Evolutionary conservation across 2,888 invertebrate species (phyloP).

Genomic region (Eucera pruinosa): DNA sequence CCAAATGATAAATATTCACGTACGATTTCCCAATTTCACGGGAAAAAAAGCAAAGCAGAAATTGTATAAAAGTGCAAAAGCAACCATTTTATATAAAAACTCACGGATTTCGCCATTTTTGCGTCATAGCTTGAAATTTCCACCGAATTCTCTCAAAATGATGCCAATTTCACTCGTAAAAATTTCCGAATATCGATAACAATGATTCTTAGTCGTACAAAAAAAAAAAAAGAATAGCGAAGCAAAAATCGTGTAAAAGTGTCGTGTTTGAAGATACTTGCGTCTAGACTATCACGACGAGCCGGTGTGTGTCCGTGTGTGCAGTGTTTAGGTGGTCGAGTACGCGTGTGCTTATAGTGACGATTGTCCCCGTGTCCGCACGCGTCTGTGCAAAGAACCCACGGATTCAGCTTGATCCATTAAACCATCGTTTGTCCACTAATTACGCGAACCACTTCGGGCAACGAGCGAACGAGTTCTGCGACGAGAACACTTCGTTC

Average conservation of each 20-base stretch:
- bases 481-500: constrained; percentile 10
- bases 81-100: no score
- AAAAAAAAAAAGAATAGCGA: background rate
- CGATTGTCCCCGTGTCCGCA: constrained; percentile 26
- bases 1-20: no score
- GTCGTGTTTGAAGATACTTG: constrained; percentile 25
- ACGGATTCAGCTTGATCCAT: constrained; percentile 24
- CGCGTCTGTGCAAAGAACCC: constrained; percentile 16
- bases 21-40: no score
- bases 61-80: no score
- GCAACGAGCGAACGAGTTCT: constrained; percentile 24
- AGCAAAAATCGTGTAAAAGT: background rate
- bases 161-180: no score
- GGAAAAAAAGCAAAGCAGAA: no score
- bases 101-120: no score
- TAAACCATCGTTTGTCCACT: constrained; percentile 36
- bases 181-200: no score
- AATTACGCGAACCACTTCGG: constrained; percentile 34
- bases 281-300: constrained; percentile 4
- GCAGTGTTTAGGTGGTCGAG: constrained; percentile 1
- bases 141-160: no score
- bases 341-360: constrained; percentile 17
- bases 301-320: constrained; percentile 18
- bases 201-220: no score
- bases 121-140: no score